Evolutionary conservation across 1,140 invertebrate genomes (phyloP).

Genomic region (Drosophila lowei): DNA sequence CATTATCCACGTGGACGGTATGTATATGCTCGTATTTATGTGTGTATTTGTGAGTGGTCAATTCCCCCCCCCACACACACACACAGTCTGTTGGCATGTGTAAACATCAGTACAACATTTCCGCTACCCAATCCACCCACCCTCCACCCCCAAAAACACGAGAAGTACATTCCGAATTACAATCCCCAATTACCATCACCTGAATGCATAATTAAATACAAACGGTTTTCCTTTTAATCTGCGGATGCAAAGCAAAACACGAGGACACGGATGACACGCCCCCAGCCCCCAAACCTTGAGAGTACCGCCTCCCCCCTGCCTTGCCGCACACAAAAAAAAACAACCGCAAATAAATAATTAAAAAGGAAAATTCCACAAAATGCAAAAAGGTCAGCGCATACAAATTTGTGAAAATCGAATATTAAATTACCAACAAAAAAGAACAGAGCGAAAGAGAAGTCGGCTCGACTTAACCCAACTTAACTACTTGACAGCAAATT

Average conservation of each 20-base stretch:
- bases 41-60: background rate
- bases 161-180: conserved; percentile 50
- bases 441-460: conserved; percentile 16
- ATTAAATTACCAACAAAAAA: conserved; percentile 70
- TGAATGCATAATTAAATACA: conserved; percentile 78
- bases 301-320: too few relatives aligned
- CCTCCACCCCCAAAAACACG: background rate
- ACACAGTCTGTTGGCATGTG: conserved; percentile 6
- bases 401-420: conserved; percentile 79
- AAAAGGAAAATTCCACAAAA: conserved; percentile 75
- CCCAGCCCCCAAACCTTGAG: background rate
- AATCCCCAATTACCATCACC: conserved; percentile 72
- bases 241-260: conserved; percentile 29
- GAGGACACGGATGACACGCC: conserved; percentile 29
- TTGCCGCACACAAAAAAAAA: background rate
- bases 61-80: too few relatives aligned
- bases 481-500: conserved; percentile 82
- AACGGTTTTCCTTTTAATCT: conserved; percentile 77
- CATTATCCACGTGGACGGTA: conserved; percentile 36
- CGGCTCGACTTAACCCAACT: conserved; percentile 79
- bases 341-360: conserved; percentile 78
- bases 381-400: conserved; percentile 78
- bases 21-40: background rate
- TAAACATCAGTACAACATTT: conserved; percentile 48
- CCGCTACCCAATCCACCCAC: background rate